Evolutionary conservation across 2,797 vertebrate species (phyloP).

Genomic region (Pangasius sanitwongsei): DNA sequence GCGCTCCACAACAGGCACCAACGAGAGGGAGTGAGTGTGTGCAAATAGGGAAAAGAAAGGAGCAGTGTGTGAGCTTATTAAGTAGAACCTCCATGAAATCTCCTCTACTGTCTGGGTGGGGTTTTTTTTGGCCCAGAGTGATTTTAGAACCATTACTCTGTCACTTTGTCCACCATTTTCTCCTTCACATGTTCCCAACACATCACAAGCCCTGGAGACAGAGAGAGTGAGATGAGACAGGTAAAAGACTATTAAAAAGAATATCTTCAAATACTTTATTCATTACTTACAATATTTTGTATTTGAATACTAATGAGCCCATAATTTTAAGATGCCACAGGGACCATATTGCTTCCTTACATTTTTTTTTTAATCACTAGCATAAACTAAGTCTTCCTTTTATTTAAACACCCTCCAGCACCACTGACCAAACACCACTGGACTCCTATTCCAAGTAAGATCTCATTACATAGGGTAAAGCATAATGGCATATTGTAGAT

Average conservation of each 20-base stretch:
- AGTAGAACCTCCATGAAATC: conserved; percentile 25
- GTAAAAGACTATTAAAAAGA: background rate
- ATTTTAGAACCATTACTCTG: conserved; percentile 25
- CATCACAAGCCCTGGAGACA: conserved; percentile 55
- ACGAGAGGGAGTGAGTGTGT: conserved; percentile 8
- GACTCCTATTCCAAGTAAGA: background rate
- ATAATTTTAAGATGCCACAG: background rate
- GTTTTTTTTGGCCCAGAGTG: conserved; percentile 5
- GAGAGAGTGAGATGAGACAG: background rate
- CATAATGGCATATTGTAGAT: background rate
- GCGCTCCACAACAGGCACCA: background rate
- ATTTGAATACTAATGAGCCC: background rate
- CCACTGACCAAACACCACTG: background rate
- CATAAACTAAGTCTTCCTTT: background rate
- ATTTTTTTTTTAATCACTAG: background rate
- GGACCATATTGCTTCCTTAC: background rate
- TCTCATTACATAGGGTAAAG: background rate
- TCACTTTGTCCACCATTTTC: background rate
- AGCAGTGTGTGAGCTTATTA: conserved; percentile 42
- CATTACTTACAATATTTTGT: background rate
- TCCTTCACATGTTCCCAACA: conserved; percentile 19
- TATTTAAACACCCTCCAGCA: background rate
- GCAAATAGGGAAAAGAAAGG: background rate
- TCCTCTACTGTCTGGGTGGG: conserved; percentile 34
- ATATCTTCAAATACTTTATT: background rate